Conservation (phyloP, 2,888 invertebrate species). For the Protophormia terraenovae region DNA sequence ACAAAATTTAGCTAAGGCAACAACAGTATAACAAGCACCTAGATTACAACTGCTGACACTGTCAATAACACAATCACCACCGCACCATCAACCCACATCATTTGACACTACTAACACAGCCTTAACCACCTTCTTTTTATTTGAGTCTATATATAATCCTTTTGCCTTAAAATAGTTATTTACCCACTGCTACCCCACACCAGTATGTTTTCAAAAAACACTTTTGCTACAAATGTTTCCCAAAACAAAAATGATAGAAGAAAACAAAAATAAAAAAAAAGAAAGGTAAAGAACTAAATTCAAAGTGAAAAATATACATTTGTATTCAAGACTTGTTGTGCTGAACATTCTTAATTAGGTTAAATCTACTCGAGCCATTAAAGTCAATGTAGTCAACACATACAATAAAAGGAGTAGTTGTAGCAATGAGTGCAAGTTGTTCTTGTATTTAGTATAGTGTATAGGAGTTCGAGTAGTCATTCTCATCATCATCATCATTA, state of each 20-base stretch:
- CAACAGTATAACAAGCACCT: slow-evolving; percentile 1
- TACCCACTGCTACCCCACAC: not conserved
- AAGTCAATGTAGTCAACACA: slow-evolving; percentile 60
- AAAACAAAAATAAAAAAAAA: slow-evolving; percentile 14
- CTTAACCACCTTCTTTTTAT: not conserved
- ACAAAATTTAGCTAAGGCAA: slow-evolving; percentile 18
- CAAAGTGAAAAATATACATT: slow-evolving; percentile 77
- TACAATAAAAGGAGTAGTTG: slow-evolving; percentile 16
- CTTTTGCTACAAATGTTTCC: slow-evolving; percentile 8
- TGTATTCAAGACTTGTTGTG: slow-evolving; percentile 79
- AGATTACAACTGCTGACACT: slow-evolving; percentile 43
- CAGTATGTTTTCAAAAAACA: not conserved
- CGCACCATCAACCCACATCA: not conserved
- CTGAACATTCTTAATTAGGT: slow-evolving; percentile 80
- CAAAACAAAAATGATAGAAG: not conserved
- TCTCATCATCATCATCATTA: slow-evolving; percentile 33
- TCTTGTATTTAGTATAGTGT: not conserved
- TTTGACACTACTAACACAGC: not conserved
- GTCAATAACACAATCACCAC: slow-evolving; percentile 12
- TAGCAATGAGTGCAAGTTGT: not conserved
- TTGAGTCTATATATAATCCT: slow-evolving; percentile 3
- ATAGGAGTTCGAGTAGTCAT: slow-evolving; percentile 1
- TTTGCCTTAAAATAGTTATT: slow-evolving; percentile 2
- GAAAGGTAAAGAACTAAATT: slow-evolving; percentile 69
- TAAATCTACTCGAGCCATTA: slow-evolving; percentile 76